phyloP scores from a whole-genome alignment of 2,797 vertebrate species.

The Acrocephalus scirpaceus region DNA sequence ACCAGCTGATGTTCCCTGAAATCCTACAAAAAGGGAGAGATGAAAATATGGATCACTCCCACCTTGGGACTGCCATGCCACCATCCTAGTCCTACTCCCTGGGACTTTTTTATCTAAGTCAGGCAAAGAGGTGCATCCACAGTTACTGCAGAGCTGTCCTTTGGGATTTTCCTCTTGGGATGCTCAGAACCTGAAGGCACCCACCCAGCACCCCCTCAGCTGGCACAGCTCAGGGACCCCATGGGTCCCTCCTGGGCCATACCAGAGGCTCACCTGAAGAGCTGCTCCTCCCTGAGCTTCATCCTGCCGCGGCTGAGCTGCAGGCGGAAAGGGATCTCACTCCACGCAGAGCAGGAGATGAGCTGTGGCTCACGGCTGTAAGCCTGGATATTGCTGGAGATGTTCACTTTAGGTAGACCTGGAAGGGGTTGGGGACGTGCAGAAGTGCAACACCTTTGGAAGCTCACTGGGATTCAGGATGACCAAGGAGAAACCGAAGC shows the following conservation, averaged over 20 bases:
- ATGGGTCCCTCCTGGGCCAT: fast-evolving
- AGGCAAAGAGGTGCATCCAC: background rate
- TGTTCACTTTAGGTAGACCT: conserved; percentile 86
- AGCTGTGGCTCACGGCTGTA: conserved; percentile 79
- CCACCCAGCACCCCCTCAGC: fast-evolving
- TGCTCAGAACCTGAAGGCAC: background rate
- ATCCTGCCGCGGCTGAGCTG: conserved; percentile 81
- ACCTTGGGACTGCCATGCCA: fast-evolving
- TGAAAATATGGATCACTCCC: background rate
- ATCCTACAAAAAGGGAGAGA: conserved; percentile 66
- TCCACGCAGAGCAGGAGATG: conserved; percentile 86
- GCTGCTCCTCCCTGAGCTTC: conserved; percentile 81
- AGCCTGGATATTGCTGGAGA: conserved; percentile 82
- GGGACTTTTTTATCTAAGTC: background rate
- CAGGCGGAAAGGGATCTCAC: conserved; percentile 86
- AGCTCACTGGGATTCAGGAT: background rate
- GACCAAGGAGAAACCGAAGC: background rate
- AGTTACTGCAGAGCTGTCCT: fast-evolving
- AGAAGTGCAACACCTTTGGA: background rate
- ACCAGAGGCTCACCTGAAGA: conserved; percentile 80
- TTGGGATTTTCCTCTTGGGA: background rate
- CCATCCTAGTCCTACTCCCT: background rate
- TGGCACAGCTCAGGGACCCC: background rate
- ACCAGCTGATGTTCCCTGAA: conserved; percentile 86
- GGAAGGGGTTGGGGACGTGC: background rate